Percentiles rank a stretch among this genome's conserved stretches.
phyloP scores from a whole-genome alignment of 2,797 vertebrate species.

The Eospalax fontanierii region DNA sequence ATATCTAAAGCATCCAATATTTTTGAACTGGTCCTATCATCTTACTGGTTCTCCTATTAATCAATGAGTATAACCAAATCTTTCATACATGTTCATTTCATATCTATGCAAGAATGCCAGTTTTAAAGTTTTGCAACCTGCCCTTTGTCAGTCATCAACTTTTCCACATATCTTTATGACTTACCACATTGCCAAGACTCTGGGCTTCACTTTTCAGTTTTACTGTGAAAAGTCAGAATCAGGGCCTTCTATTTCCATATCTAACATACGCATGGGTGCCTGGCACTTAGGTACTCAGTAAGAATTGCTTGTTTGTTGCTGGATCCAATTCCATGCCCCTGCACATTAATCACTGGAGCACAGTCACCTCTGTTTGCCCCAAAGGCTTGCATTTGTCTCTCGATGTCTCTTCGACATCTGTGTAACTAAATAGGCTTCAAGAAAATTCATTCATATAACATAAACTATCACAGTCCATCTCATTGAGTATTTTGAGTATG shows the following conservation, averaged over 20 bases:
- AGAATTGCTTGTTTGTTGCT: background rate
- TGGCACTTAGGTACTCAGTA: background rate
- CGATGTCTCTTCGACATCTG: constrained; percentile 43
- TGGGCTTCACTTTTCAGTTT: constrained; percentile 24
- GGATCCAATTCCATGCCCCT: constrained; percentile 35
- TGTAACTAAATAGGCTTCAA: constrained; percentile 56
- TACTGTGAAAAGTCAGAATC: background rate
- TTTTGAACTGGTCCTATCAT: background rate
- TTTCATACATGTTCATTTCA: background rate
- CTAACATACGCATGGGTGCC: background rate
- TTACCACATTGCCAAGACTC: background rate
- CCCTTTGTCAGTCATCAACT: background rate
- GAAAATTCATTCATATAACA: constrained; percentile 54
- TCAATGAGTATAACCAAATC: constrained; percentile 16
- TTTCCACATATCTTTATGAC: background rate
- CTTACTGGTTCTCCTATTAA: background rate
- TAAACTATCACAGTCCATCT: constrained; percentile 31
- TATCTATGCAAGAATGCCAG: background rate
- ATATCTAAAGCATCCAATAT: background rate
- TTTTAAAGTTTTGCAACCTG: constrained; percentile 44
- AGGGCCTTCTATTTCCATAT: background rate
- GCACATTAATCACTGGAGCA: constrained; percentile 24
- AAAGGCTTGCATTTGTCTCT: constrained; percentile 49
- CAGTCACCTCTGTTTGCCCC: background rate
- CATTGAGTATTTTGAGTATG: background rate